A percentile compares a stretch with the other conserved stretches of the same genome.
These are phyloP conservation scores for Vollenhovia emeryi DNA, from an alignment of 1,140 invertebrate species.

Conservation along the genomic window DNA sequence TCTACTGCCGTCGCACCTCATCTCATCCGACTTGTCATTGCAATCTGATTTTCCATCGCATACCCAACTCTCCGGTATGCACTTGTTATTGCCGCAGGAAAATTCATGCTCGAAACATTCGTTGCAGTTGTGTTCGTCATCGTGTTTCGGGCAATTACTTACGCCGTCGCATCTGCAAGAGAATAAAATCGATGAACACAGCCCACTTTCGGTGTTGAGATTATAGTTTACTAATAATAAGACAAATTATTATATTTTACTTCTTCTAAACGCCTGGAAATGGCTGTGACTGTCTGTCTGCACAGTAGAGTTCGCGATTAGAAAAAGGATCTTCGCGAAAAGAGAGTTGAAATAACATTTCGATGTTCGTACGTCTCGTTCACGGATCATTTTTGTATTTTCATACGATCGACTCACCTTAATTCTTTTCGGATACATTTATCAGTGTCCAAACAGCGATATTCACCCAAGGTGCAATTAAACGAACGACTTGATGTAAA, in stretches of 20 bases:
- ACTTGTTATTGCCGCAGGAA: constrained; percentile 87
- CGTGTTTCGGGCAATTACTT: constrained; percentile 87
- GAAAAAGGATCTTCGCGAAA: neutral
- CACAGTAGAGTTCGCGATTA: neutral
- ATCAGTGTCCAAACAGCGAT: constrained; percentile 86
- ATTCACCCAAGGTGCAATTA: constrained; percentile 85
- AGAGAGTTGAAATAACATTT: neutral
- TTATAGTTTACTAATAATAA: too few species aligned
- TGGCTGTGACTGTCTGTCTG: neutral
- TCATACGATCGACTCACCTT: constrained; percentile 42
- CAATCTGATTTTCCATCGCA: constrained; percentile 91
- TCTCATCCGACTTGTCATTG: constrained; percentile 89
- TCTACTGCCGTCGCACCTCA: constrained; percentile 78
- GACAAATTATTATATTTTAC: too few species aligned
- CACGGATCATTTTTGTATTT: neutral
- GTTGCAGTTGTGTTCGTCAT: constrained; percentile 89
- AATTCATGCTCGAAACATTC: constrained; percentile 87
- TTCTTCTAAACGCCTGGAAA: neutral
- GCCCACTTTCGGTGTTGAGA: neutral
- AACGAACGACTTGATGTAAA: constrained; percentile 79
- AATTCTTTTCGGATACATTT: constrained; percentile 85
- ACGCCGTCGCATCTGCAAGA: constrained; percentile 78
- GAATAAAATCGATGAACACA: constrained; percentile 31
- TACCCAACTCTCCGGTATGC: constrained; percentile 87
- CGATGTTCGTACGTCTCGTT: neutral